A percentile compares a stretch with the other conserved stretches of the same genome.
phyloP scores from a whole-genome alignment of 2,113 vertebrate genomes.

The Axis porcinus region DNA sequence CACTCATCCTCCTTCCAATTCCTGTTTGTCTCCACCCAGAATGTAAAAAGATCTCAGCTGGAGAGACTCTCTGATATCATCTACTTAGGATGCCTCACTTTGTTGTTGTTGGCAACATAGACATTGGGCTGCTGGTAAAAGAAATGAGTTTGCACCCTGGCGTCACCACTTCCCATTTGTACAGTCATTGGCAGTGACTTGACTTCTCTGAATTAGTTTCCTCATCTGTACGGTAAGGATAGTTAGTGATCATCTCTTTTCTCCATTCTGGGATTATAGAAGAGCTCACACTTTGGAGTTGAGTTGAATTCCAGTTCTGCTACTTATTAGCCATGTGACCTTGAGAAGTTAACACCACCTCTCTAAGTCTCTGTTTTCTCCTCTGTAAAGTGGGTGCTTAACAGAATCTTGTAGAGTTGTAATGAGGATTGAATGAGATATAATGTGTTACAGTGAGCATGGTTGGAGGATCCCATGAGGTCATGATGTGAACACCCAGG shows the following conservation, averaged over 20 bases:
- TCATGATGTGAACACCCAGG: not conserved
- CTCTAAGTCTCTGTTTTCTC: not conserved
- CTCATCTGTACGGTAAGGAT: not conserved
- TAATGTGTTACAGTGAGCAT: not conserved
- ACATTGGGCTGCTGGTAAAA: not conserved
- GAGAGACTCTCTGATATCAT: not conserved
- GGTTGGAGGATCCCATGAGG: not conserved
- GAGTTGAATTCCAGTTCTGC: not conserved
- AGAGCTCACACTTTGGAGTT: not conserved
- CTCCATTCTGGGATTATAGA: not conserved
- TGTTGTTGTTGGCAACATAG: not conserved
- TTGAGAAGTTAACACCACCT: not conserved
- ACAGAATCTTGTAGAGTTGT: not conserved
- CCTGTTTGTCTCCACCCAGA: not conserved
- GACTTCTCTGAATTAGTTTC: not conserved
- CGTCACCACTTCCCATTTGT: not conserved
- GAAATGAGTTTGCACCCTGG: not conserved
- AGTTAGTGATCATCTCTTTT: not conserved
- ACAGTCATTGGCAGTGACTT: not conserved
- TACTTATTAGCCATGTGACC: not conserved
- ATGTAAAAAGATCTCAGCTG: not conserved
- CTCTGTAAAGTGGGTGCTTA: not conserved
- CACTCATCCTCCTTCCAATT: not conserved
- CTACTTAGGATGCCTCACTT: too few species aligned
- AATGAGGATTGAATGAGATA: not conserved